Base-by-base conservation (phyloP, 2,888 invertebrate species). In the Nephrocerus scutellatus region DNA sequence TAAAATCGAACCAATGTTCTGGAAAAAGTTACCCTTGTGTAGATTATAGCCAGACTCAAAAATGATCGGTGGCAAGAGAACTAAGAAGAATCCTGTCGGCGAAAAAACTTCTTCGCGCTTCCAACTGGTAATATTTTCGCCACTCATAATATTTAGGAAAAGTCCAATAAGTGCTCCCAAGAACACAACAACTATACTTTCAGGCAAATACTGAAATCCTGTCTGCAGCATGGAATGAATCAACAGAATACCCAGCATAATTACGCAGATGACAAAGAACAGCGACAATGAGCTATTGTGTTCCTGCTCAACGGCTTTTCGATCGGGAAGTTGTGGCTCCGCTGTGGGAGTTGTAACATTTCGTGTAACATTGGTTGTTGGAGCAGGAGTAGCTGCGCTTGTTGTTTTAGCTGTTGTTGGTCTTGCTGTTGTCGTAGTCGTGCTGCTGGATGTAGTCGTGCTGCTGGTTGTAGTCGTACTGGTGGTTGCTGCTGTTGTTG, bases 41-140 rank as follows among this genome's bases (percentile, higher is more conserved):
- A 98, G 75, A 74, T 97, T 98, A 64, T 97, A 98, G 4, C 97
- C 97, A 4, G 95, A 95, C 70, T 98, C 98, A 72, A 98, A 98
- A 55, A 98, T 98, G 39, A 98, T 98, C 2, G 98, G 98, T 8
- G 98, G 98, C 36, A 98, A 70, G 2, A 98, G 75, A 3, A 98
- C 88, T 36, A 98, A 75, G 62, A 98, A 98, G 68, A 98, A 98
- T 15, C 96, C 91, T 14, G 96, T 98, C 0, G 98, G 97, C 6
- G 95, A 93, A 62, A 98, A 95, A 0, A 95, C 91, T 70, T 98
- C 97, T 64, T 96, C 96, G 63, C 92, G 89, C 61, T 90, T 80
- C 93, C 93, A 95, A 63, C 93, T 91, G 26, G 88, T 89, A n/a
- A n/a, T n/a, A 61, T 92, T 88, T 18, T 66, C 60, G 53, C 84